Conservation (phyloP, 1,140 invertebrate species). For the Bombus waltoni region DNA sequence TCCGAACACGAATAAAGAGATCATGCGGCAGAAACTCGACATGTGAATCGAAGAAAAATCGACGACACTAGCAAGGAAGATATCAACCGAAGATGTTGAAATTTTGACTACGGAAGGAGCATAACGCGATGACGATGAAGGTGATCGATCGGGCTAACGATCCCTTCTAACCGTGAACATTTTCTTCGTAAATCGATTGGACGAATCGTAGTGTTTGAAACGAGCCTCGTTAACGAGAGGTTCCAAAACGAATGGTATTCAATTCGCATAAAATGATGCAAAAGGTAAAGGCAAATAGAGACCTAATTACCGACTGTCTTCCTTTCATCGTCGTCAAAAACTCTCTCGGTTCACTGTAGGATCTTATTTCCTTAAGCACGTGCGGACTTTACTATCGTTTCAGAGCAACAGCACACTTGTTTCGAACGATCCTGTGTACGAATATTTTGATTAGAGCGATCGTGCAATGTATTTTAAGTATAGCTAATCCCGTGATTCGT, state of each 20-base stretch:
- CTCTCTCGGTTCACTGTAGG: slow-evolving; percentile 11
- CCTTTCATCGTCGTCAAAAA: slow-evolving; percentile 11
- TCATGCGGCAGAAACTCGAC: background rate
- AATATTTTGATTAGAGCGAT: background rate
- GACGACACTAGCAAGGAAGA: background rate
- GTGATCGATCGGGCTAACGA: background rate
- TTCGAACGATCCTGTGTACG: background rate
- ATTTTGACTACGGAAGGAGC: too few relatives aligned
- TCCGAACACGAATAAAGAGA: background rate
- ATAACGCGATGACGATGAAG: too few relatives aligned
- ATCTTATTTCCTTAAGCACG: background rate
- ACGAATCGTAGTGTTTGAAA: background rate
- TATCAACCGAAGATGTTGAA: background rate
- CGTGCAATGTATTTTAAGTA: background rate
- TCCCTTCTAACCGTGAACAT: background rate
- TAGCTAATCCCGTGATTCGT: background rate
- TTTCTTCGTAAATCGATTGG: background rate
- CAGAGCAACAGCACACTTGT: background rate
- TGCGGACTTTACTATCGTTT: background rate
- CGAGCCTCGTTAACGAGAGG: background rate
- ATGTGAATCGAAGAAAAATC: background rate
- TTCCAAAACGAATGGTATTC: background rate
- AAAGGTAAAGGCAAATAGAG: background rate
- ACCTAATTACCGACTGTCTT: slow-evolving; percentile 46
- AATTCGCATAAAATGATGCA: background rate